Evolutionary conservation across 1,140 invertebrate species (phyloP), one percentile per base, ranked within the genome.

Genomic region (Heliconius eleuchia): DNA sequence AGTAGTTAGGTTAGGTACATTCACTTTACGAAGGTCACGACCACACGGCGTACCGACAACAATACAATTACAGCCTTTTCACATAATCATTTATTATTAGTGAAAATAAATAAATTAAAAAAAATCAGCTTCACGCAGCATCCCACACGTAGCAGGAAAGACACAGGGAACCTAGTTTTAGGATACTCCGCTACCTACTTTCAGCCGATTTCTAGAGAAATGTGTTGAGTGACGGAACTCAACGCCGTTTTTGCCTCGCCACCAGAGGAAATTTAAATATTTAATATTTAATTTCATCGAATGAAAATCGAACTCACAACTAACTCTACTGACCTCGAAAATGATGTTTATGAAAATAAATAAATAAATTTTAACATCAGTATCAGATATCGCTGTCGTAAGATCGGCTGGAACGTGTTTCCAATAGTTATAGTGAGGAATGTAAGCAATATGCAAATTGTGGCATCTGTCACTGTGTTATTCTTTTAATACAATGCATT

Each of bases 11-110:
- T 9, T 30, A 66, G 23, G 27, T 74, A 88, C 91, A 84, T 91
- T 92, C 89, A 91, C 89, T 77, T 78, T 73, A 75, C 71, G 85
- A 91, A 92, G 89, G 91, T 91, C 90, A 91, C 82, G 83, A 30
- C 27, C 60, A 66, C 60, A 6, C 60, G 60, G 27, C 55, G 9
- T 60, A 23, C 55, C n/a, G 55, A 60, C 55, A 16, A 27, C 23
- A 30, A 66, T 66, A 30, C 23, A 66, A 66, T 60, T 30, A 30
- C 23, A 89, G 77, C 88, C 18, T 66, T 76, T 70, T 76, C 60
- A 66, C 60, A 66, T 76, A 87, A 79, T 75, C 75, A 80, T 30
- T 66, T 66, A 66, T 66, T 30, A n/a, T 6, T 9, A 66, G 11
- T 66, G 23, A 57, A 72, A 46, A 37, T 66, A 72, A 52, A 72